These are phyloP conservation scores for Apistogramma diplotaenia DNA, from an alignment of 2,113 vertebrate species.

Conservation along the genomic window DNA sequence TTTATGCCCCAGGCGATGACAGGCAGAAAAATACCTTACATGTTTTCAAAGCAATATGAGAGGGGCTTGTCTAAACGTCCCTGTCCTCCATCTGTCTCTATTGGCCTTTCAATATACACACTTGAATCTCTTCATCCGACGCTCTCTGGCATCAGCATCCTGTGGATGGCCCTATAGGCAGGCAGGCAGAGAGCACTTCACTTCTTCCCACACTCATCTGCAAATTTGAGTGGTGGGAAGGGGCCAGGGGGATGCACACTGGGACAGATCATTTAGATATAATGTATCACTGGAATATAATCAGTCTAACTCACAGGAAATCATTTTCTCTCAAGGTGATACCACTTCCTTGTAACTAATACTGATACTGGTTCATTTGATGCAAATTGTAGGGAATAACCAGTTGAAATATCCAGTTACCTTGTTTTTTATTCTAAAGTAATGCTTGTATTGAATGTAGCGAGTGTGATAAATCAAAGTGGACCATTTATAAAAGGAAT, in stretches of 20 bases:
- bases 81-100: conserved; percentile 57
- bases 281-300: conserved; percentile 36
- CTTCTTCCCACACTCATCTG: conserved; percentile 51
- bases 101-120: conserved; percentile 56
- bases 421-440: background rate
- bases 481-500: background rate
- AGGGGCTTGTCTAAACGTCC: conserved; percentile 42
- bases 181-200: conserved; percentile 42
- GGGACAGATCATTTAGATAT: conserved; percentile 45
- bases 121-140: conserved; percentile 46
- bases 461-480: background rate
- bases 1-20: conserved; percentile 46
- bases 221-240: conserved; percentile 46
- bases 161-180: conserved; percentile 45
- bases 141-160: conserved; percentile 34
- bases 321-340: conserved; percentile 1
- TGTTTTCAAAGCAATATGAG: conserved; percentile 46
- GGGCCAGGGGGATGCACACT: background rate
- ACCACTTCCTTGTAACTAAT: background rate
- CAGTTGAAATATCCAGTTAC: background rate
- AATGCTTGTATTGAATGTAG: background rate
- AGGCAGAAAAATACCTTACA: conserved; percentile 42
- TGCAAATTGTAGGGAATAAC: background rate
- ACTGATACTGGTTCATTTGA: background rate
- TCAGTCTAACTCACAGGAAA: conserved; percentile 21